phyloP scores from a whole-genome alignment of 1,140 invertebrate genomes.

The Batillaria attramentaria region DNA sequence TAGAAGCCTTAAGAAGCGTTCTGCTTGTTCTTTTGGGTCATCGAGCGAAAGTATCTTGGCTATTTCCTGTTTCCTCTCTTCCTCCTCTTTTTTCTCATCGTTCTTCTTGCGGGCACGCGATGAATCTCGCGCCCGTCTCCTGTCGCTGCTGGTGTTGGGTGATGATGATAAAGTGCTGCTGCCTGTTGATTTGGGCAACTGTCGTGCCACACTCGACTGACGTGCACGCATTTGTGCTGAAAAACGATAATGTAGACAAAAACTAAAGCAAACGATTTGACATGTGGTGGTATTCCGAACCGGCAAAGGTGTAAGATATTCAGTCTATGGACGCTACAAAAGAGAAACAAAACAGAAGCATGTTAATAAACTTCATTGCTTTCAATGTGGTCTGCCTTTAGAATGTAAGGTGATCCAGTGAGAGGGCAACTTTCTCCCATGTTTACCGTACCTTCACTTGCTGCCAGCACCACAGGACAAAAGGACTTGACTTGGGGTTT shows the following conservation, averaged over 20 bases:
- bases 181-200: background rate
- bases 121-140: background rate
- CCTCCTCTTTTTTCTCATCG: conserved; percentile 29
- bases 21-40: conserved; percentile 50
- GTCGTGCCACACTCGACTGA: background rate
- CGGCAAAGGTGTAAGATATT: background rate
- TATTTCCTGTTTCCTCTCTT: conserved; percentile 45
- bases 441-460: too few species aligned
- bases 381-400: too few species aligned
- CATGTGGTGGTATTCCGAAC: background rate
- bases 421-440: too few species aligned
- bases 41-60: conserved; percentile 47
- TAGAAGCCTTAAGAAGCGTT: conserved; percentile 38
- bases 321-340: background rate
- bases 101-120: background rate
- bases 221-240: conserved; percentile 10
- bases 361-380: background rate
- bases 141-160: background rate
- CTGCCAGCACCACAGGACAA: too few species aligned
- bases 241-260: background rate
- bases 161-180: background rate
- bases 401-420: too few species aligned
- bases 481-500: too few species aligned
- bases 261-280: background rate
- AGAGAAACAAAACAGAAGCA: background rate